Conservation (phyloP, 1,140 invertebrate genomes). For the Pseudachorutes palmiensis region DNA sequence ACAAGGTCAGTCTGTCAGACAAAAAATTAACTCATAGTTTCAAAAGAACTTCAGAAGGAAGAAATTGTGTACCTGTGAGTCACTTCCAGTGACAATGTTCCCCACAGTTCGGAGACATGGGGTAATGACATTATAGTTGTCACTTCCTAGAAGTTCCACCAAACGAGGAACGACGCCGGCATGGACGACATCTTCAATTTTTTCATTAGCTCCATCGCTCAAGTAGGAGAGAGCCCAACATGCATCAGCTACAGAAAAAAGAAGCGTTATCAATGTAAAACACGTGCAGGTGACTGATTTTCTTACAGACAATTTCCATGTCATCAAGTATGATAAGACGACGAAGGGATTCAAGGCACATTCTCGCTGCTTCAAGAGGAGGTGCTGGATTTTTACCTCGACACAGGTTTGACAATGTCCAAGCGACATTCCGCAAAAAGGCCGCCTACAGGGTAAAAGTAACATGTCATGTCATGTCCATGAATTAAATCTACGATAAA, state of each 20-base stretch:
- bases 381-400: constrained; percentile 84
- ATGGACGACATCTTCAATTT: constrained; percentile 71
- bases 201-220: constrained; percentile 86
- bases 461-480: constrained; percentile 20
- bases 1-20: constrained; percentile 76
- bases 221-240: constrained; percentile 96
- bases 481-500: constrained; percentile 22
- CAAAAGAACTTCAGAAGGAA: background rate
- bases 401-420: constrained; percentile 87
- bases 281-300: background rate
- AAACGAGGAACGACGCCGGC: constrained; percentile 64
- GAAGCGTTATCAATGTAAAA: background rate
- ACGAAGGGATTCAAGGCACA: constrained; percentile 71
- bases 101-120: constrained; percentile 79
- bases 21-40: background rate
- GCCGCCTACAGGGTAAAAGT: constrained; percentile 17
- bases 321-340: constrained; percentile 65
- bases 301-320: constrained; percentile 60
- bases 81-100: constrained; percentile 80
- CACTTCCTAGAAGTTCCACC: constrained; percentile 61
- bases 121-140: constrained; percentile 68
- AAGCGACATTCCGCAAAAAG: constrained; percentile 63
- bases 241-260: constrained; percentile 60
- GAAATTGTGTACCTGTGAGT: constrained; percentile 52
- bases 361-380: constrained; percentile 62